Base-by-base conservation (phyloP, 1,140 invertebrate species). In the Meloidogyne chitwoodi region DNA sequence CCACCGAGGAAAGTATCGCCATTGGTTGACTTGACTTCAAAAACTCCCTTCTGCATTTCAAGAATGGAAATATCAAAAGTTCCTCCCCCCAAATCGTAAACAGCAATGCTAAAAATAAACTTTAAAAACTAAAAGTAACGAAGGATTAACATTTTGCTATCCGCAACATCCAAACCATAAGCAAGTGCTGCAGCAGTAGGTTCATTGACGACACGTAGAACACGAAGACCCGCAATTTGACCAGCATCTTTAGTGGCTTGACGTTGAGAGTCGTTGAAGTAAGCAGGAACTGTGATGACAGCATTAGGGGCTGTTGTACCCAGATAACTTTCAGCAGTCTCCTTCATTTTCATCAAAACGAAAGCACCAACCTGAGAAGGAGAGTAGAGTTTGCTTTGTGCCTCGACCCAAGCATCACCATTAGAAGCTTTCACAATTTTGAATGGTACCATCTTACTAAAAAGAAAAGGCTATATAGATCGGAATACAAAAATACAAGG, bases 21-120 rank as follows among this genome's bases (percentile, higher is more conserved):
- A 88, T 96, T 97, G 67, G 96, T 99, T 1, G 96, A 93, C 6
- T 97, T 93, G 11, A 90, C 94, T 89, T 96, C 94, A 83, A 91
- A 91, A 87, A 96, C 94, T 83, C 94, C 94, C 88, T 95, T 93
- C 87, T 95, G 93, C 88, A 96, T 95, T 77, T 93, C 94, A 77
- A 96, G 89, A 84, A 96, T 93, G 29, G 94, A 96, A 14, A 96
- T 94, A 90, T 96, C 94, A 87, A 97, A 97, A 82, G 95, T 97
- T 86, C 95, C 95, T 87, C 95, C 95, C 79, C 95, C 95, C 80
- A 98, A 90, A 90, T 97, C 95, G 88, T 95, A 97, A 80, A 90
- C 90, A 4, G 64, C 64, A 16, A 38, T 66, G 34, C 64, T 29
- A 16, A 38, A 31, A 66, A 29, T 16, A 29, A 66, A 38, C 4